phyloP scores from a whole-genome alignment of 2,888 invertebrate species.

The Auanema sp. region DNA sequence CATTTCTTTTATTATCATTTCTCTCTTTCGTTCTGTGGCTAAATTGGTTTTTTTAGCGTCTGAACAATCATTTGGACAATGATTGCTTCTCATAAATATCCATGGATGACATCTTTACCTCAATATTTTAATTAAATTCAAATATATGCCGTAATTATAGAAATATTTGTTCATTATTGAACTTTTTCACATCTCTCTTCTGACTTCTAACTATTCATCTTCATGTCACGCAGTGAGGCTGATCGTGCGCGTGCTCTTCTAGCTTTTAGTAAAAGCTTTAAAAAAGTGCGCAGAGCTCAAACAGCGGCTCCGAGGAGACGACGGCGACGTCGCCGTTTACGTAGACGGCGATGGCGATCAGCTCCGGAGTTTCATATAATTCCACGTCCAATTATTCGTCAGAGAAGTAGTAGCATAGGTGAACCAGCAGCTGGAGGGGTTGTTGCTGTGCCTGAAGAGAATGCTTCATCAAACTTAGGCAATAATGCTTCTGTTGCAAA shows the following conservation, averaged over 20 bases:
- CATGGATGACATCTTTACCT: slow-evolving; percentile 6
- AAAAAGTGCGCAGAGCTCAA: slow-evolving; percentile 52
- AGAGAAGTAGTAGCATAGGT: slow-evolving; percentile 31
- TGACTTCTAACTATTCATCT: neutral
- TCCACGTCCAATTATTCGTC: slow-evolving; percentile 18
- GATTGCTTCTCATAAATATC: neutral
- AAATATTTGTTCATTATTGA: slow-evolving; percentile 4
- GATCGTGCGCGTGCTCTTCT: slow-evolving; percentile 46
- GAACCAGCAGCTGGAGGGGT: neutral
- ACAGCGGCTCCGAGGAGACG: slow-evolving; percentile 35
- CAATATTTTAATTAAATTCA: slow-evolving; percentile 6
- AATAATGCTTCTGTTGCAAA: slow-evolving; percentile 4
- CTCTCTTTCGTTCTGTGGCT: slow-evolving; percentile 6
- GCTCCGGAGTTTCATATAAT: slow-evolving; percentile 23
- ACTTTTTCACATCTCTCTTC: neutral
- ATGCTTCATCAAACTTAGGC: slow-evolving; percentile 12
- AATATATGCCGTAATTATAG: slow-evolving; percentile 1
- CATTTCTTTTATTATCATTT: slow-evolving; percentile 6
- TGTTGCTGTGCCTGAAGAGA: slow-evolving; percentile 23
- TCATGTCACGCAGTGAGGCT: slow-evolving; percentile 22
- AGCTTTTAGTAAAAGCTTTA: slow-evolving; percentile 61
- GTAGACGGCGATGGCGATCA: slow-evolving; percentile 19
- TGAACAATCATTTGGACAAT: neutral
- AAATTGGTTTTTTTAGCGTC: neutral
- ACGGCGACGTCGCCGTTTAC: slow-evolving; percentile 35